Conservation (phyloP, 1,140 invertebrate species). For the Dysdera silvatica region DNA sequence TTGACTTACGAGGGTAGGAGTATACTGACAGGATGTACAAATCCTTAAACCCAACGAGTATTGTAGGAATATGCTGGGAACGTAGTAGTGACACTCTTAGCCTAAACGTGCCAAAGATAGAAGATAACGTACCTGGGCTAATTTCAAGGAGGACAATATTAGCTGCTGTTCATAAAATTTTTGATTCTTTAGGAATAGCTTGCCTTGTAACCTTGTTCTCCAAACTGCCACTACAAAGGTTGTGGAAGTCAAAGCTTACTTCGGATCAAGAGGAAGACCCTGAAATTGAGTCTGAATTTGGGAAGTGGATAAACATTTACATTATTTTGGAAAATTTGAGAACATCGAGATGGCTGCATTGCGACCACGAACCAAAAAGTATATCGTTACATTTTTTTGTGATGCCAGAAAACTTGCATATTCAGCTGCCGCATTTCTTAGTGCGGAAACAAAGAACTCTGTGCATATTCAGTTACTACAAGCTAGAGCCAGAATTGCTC, state of each 20-base stretch:
- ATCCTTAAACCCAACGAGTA: neutral
- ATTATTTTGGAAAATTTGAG: neutral
- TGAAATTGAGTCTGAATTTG: constrained; percentile 3
- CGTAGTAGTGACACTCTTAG: neutral
- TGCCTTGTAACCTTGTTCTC: neutral
- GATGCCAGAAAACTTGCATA: neutral
- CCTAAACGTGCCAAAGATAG: neutral
- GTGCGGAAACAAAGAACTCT: neutral
- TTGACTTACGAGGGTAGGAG: constrained; percentile 2
- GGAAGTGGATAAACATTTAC: constrained; percentile 2
- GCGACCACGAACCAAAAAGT: neutral
- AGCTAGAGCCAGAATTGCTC: constrained; percentile 16
- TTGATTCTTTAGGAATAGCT: constrained; percentile 24
- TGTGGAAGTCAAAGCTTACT: neutral
- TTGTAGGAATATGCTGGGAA: neutral
- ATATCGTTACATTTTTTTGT: constrained; percentile 11
- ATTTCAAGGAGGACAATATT: neutral
- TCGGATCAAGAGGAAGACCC: neutral
- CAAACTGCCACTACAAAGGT: constrained; percentile 6
- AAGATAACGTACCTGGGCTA: neutral
- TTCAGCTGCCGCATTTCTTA: neutral
- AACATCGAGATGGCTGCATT: neutral
- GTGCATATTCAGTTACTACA: constrained; percentile 14
- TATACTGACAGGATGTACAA: neutral
- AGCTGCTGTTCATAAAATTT: neutral